A percentile compares a stretch with the other conserved stretches of the same genome.
These are phyloP conservation scores for Crematogaster levior DNA, from an alignment of 2,888 invertebrate genomes.

Conservation along the genomic window DNA sequence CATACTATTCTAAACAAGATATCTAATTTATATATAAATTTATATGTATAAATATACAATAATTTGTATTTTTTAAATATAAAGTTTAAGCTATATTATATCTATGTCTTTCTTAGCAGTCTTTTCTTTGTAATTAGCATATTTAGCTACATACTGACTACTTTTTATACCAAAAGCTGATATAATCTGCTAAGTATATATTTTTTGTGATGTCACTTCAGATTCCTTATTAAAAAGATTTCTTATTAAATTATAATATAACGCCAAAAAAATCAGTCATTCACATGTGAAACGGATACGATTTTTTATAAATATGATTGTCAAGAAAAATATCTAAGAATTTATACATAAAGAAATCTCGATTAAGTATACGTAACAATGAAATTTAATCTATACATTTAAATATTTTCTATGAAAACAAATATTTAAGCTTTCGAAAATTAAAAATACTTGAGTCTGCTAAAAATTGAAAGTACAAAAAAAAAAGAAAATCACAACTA, in stretches of 20 bases:
- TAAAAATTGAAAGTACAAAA: slow-evolving; percentile 51
- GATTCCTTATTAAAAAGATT: slow-evolving; percentile 54
- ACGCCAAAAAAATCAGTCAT: slow-evolving; percentile 36
- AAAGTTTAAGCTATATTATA: slow-evolving; percentile 9
- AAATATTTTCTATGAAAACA: slow-evolving; percentile 21
- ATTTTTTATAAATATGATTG: slow-evolving; percentile 11
- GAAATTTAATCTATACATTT: slow-evolving; percentile 36
- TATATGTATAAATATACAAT: not conserved
- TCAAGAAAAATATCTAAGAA: not conserved
- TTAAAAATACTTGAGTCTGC: slow-evolving; percentile 18
- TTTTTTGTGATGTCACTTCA: slow-evolving; percentile 55
- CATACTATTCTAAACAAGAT: slow-evolving; percentile 17
- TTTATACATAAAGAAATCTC: not conserved
- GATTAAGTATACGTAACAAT: slow-evolving; percentile 20
- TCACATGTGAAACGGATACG: slow-evolving; percentile 38
- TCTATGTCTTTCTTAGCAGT: slow-evolving; percentile 24
- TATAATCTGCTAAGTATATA: not conserved
- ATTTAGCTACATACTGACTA: slow-evolving; percentile 13
- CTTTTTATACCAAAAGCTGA: not conserved
- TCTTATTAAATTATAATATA: slow-evolving; percentile 23
- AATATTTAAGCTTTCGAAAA: not conserved
- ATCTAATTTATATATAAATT: slow-evolving; percentile 12
- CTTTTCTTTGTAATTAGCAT: slow-evolving; percentile 19
- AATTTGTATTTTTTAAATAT: not conserved
- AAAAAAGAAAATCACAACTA: slow-evolving; percentile 55